A percentile compares a stretch with the other conserved stretches of the same genome.
Conservation (phyloP, 1,140 invertebrate genomes). For the Tyrophagus putrescentiae region DNA sequence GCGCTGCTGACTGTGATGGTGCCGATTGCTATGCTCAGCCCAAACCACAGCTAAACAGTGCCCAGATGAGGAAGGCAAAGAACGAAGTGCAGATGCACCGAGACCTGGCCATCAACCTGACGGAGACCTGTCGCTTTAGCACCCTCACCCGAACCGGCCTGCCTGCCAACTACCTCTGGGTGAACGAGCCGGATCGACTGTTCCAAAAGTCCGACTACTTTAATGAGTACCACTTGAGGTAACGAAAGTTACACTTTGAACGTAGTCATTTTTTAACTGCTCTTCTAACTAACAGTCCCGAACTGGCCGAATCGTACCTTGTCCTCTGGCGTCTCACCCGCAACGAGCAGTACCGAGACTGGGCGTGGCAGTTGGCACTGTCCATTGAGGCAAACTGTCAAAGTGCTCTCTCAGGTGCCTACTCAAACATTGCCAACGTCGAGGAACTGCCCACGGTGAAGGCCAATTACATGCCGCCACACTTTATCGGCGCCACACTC, state of each 20-base stretch:
- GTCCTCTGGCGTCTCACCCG: constrained; percentile 89
- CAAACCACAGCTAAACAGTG: not conserved
- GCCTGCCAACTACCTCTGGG: too few species aligned
- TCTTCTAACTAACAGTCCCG: constrained; percentile 93
- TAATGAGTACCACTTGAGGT: too few species aligned
- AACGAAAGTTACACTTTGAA: too few species aligned
- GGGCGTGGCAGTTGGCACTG: constrained; percentile 92
- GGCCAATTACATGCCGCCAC: constrained; percentile 95
- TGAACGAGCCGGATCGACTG: too few species aligned
- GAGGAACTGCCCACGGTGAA: constrained; percentile 62
- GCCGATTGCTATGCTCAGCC: too few species aligned
- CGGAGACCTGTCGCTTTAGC: constrained; percentile 69
- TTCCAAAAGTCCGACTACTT: too few species aligned
- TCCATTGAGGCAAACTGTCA: constrained; percentile 85
- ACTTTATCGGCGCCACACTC: constrained; percentile 94
- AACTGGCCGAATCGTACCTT: constrained; percentile 94
- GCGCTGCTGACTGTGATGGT: too few species aligned
- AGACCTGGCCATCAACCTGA: constrained; percentile 72
- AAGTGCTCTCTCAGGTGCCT: constrained; percentile 52
- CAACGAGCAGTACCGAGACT: constrained; percentile 86
- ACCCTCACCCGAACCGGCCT: not conserved
- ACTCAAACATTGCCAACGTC: constrained; percentile 82
- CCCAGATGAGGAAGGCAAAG: not conserved
- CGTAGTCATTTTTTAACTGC: too few species aligned
- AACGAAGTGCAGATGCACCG: constrained; percentile 51